Evolutionary conservation across 2,888 invertebrate species (phyloP).

Genomic region (Merodon equestris): DNA sequence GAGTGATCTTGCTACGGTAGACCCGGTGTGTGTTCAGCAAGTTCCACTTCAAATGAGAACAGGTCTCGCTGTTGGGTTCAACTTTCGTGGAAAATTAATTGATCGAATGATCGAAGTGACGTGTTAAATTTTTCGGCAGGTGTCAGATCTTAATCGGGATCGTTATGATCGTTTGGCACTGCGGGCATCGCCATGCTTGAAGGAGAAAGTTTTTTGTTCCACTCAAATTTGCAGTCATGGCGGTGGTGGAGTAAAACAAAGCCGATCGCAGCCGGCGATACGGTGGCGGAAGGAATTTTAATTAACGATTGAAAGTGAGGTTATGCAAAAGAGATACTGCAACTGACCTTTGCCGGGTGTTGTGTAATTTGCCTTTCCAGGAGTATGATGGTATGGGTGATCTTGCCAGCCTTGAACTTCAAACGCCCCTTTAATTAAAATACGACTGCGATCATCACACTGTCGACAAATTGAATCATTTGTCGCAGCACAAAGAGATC

Average conservation of each 20-base stretch:
- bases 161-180: slow-evolving; percentile 33
- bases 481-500: slow-evolving; percentile 50
- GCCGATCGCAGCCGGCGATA: background rate
- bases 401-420: no score
- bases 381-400: background rate
- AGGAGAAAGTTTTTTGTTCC: slow-evolving; percentile 18
- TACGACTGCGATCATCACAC: background rate
- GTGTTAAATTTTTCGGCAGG: slow-evolving; percentile 68
- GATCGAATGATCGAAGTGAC: slow-evolving; percentile 68
- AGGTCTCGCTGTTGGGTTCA: slow-evolving; percentile 32
- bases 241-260: no score
- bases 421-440: no score
- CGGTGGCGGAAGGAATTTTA: background rate
- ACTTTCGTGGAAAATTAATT: slow-evolving; percentile 62
- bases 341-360: no score
- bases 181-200: no score
- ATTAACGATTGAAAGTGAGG: no score
- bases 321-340: no score
- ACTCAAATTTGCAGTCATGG: slow-evolving; percentile 44
- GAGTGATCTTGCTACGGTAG: no score
- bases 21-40: slow-evolving; percentile 25
- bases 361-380: no score
- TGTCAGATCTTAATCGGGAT: slow-evolving; percentile 62
- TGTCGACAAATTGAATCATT: slow-evolving; percentile 63
- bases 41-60: slow-evolving; percentile 11